Conservation (phyloP, 2,113 vertebrate genomes). For the Mesoclemmys tuberculata region DNA sequence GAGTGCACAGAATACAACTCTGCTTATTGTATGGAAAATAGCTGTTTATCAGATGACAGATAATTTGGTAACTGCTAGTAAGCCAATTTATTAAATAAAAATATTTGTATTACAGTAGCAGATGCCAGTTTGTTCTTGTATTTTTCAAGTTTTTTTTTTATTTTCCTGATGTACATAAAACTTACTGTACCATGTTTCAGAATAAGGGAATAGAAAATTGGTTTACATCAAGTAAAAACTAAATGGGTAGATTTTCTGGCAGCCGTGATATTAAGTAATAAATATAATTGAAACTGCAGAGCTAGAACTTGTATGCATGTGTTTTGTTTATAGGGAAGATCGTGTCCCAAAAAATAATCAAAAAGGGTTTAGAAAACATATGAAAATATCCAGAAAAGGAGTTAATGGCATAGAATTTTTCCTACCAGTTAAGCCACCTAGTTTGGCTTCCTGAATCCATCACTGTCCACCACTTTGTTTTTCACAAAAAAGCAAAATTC, state of each 20-base stretch:
- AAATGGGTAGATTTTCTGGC: not conserved
- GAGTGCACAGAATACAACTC: not conserved
- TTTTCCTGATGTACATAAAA: not conserved
- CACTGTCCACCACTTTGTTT: not conserved
- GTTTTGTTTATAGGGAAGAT: fast-evolving
- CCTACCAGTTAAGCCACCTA: not conserved
- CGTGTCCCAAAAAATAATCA: not conserved
- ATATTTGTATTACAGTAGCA: not conserved
- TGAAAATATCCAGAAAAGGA: not conserved
- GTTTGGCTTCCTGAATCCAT: not conserved
- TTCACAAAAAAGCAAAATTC: not conserved
- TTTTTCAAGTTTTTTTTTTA: not conserved
- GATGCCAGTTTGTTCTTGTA: not conserved
- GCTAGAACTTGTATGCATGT: not conserved
- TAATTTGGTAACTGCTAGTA: not conserved
- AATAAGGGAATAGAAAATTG: not conserved
- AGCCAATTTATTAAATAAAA: not conserved
- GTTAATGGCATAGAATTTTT: not conserved
- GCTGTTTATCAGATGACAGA: not conserved
- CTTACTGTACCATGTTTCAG: not conserved
- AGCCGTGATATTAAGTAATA: not conserved
- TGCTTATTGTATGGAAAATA: not conserved
- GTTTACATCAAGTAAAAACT: not conserved
- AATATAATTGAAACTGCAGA: not conserved
- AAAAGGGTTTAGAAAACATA: not conserved